These are phyloP conservation scores for Carollia perspicillata DNA, from an alignment of 2,113 vertebrate genomes.

Conservation along the genomic window DNA sequence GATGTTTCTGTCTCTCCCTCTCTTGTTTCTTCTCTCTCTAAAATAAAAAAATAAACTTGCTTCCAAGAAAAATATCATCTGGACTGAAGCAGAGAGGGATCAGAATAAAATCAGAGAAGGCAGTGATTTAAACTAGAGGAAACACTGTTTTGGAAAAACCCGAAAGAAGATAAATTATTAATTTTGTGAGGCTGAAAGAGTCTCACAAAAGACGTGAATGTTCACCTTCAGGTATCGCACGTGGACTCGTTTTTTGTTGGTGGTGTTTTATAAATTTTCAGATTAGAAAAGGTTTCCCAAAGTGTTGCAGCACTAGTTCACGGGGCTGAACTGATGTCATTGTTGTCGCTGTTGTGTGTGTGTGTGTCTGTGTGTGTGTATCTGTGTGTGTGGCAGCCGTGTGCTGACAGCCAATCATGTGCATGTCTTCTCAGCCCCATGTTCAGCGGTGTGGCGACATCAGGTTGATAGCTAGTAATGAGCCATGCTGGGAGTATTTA, in stretches of 20 bases:
- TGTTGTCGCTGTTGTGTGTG: neutral
- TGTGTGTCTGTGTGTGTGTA: no score
- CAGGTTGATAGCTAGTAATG: neutral
- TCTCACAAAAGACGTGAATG: neutral
- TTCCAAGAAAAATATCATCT: conserved; percentile 30
- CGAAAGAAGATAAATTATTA: neutral
- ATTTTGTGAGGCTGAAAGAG: neutral
- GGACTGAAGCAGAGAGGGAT: neutral
- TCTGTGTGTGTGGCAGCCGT: no score
- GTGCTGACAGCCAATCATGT: neutral
- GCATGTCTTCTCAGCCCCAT: neutral
- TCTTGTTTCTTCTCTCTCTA: no score
- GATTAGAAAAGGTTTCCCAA: neutral
- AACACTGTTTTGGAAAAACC: neutral
- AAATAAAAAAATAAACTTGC: neutral
- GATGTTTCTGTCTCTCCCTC: no score
- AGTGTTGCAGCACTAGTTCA: neutral
- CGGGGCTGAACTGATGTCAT: neutral
- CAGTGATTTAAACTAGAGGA: neutral
- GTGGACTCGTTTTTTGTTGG: neutral
- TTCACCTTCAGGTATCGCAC: neutral
- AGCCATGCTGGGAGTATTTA: neutral
- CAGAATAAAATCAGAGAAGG: neutral
- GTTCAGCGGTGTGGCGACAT: neutral
- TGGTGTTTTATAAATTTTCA: neutral